Conservation (phyloP, 2,113 vertebrate genomes). For the Macaca nemestrina region DNA sequence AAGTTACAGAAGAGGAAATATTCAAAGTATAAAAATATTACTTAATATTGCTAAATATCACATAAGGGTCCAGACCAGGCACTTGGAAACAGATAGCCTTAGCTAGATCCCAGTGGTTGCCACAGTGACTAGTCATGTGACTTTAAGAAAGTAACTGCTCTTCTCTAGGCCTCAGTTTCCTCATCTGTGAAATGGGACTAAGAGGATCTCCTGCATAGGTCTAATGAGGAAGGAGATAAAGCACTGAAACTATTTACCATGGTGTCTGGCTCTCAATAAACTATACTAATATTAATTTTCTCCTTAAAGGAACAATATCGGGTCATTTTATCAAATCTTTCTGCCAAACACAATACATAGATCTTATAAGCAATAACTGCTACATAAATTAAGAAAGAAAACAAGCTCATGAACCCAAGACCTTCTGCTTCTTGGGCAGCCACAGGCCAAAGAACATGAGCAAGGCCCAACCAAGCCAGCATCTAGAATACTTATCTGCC, state of each 20-base stretch:
- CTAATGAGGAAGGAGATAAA: neutral
- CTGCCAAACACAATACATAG: neutral
- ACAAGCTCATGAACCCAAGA: neutral
- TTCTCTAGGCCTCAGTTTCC: neutral
- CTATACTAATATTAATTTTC: neutral
- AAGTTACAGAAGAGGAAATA: neutral
- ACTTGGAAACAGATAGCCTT: neutral
- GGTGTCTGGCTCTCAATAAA: neutral
- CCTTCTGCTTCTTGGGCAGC: neutral
- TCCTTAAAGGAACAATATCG: neutral
- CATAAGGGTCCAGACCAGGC: neutral
- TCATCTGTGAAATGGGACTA: neutral
- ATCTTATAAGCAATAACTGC: neutral
- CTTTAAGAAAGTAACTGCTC: neutral
- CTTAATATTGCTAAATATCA: neutral
- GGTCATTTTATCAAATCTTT: neutral
- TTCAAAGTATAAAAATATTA: neutral
- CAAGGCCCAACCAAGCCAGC: neutral
- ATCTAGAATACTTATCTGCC: neutral
- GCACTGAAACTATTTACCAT: neutral
- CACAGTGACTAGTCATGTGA: neutral
- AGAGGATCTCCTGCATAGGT: neutral
- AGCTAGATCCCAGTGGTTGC: neutral
- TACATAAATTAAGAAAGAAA: neutral
- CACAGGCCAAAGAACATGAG: neutral